Percentiles rank a stretch among this genome's conserved stretches.
Evolutionary conservation across 1,140 invertebrate species (phyloP).

Genomic region (Parapsyche elsis): DNA sequence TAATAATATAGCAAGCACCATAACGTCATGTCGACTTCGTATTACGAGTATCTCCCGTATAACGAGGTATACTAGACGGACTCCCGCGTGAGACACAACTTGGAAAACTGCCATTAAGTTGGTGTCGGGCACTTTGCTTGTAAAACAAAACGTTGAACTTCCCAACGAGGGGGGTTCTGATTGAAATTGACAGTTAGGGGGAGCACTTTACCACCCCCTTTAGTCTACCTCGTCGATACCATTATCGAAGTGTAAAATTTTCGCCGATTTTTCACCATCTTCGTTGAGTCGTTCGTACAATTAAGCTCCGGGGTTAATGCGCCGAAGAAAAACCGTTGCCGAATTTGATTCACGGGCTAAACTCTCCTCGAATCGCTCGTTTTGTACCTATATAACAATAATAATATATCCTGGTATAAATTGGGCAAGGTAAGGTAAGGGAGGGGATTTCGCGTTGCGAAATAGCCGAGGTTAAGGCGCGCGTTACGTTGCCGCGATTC

Average conservation of each 20-base stretch:
- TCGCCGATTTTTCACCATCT: not conserved
- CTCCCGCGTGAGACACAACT: not conserved
- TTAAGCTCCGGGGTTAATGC: not conserved
- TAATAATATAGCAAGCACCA: too few species aligned
- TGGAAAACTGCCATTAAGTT: constrained; percentile 8
- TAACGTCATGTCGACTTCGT: too few species aligned
- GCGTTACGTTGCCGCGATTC: not conserved
- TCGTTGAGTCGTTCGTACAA: not conserved
- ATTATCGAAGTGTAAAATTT: not conserved
- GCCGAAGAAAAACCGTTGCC: not conserved
- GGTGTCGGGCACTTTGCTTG: not conserved
- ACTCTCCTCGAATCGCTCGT: not conserved
- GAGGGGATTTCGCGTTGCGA: not conserved
- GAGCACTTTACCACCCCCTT: too few species aligned
- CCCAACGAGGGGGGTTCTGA: not conserved
- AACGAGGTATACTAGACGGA: too few species aligned
- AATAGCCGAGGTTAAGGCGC: not conserved
- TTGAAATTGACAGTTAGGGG: not conserved
- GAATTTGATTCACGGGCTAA: not conserved
- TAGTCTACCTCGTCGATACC: not conserved
- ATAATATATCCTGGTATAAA: too few species aligned
- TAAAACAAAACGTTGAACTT: constrained; percentile 21
- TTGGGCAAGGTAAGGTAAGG: not conserved
- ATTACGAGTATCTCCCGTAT: too few species aligned
- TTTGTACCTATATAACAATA: too few species aligned